Evolutionary conservation across 2,888 invertebrate species (phyloP).

Genomic region (Falcaria lacertinaria): DNA sequence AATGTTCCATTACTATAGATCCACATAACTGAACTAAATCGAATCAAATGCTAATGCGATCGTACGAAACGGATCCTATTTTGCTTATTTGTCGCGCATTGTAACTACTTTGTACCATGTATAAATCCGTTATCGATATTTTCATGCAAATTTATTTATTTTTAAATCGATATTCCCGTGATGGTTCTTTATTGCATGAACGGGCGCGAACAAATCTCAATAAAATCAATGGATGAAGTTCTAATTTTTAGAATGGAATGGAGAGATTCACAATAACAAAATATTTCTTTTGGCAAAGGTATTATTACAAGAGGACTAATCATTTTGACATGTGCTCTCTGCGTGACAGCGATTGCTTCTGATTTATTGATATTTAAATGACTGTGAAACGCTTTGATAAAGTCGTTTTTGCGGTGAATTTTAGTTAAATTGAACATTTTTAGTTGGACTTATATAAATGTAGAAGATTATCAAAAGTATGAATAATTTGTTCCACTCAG

Average conservation of each 20-base stretch:
- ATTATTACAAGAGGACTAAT: constrained; percentile 5
- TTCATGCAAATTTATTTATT: constrained; percentile 59
- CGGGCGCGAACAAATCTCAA: constrained; percentile 42
- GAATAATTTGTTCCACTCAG: no score
- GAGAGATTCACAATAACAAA: background rate
- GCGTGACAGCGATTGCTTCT: constrained; percentile 10
- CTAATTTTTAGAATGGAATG: background rate
- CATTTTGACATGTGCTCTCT: constrained; percentile 6
- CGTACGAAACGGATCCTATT: constrained; percentile 57
- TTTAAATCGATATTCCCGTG: constrained; percentile 39
- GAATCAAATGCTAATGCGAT: constrained; percentile 59
- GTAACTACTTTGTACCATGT: constrained; percentile 45
- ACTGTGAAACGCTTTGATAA: constrained; percentile 11
- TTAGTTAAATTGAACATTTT: no score
- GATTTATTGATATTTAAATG: constrained; percentile 44
- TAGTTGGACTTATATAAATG: no score
- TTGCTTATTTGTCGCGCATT: constrained; percentile 64
- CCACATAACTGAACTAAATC: constrained; percentile 15
- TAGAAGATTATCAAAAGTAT: no score
- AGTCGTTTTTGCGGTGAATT: constrained; percentile 14
- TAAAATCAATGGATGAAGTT: constrained; percentile 19
- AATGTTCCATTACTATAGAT: constrained; percentile 48
- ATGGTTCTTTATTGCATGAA: constrained; percentile 45
- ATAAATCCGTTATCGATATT: constrained; percentile 68
- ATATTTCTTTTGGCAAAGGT: background rate